A percentile compares a stretch with the other conserved stretches of the same genome.
phyloP scores from a whole-genome alignment of 2,797 vertebrate genomes.

The Pipistrellus pygmaeus region DNA sequence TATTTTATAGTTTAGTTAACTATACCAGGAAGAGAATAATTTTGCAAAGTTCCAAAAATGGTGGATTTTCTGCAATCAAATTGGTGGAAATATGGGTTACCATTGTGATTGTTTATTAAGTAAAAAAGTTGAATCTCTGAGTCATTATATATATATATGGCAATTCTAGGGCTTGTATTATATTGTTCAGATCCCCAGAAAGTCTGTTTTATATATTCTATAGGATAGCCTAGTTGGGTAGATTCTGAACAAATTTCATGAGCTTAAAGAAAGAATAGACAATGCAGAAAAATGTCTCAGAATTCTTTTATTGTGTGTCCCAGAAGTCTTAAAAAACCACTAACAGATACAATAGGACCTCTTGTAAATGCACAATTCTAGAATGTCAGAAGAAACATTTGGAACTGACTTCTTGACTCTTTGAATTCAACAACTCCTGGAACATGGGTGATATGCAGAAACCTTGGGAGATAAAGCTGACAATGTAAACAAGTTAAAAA shows the following conservation, averaged over 20 bases:
- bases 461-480: background rate
- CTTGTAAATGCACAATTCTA: background rate
- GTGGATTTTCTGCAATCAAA: background rate
- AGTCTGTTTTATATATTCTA: background rate
- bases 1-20: constrained; percentile 15
- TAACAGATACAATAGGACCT: background rate
- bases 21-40: background rate
- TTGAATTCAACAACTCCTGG: background rate
- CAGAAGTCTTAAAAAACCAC: background rate
- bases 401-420: background rate
- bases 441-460: background rate
- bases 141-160: background rate
- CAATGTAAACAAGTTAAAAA: background rate
- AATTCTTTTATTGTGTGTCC: background rate
- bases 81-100: background rate
- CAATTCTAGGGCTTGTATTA: background rate
- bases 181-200: background rate
- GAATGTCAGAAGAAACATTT: background rate
- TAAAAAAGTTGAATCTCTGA: background rate
- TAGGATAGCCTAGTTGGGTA: background rate
- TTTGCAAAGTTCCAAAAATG: constrained; percentile 7
- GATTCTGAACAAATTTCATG: background rate
- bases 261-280: background rate
- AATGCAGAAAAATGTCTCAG: background rate
- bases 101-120: constrained; percentile 25